Conservation (phyloP, 1,140 invertebrate species). For the Drosophila navojoa region DNA sequence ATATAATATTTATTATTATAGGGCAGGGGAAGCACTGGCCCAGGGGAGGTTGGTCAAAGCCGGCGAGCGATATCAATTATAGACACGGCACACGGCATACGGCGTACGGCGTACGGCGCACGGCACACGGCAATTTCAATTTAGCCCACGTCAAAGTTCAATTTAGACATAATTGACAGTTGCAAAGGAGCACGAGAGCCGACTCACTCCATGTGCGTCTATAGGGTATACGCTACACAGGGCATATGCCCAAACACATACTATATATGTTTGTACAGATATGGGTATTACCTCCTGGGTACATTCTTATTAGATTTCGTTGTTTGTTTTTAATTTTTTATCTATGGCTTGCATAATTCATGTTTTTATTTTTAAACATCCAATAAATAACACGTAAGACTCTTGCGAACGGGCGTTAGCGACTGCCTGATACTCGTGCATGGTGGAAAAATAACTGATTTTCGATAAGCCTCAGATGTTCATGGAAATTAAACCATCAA, state of each 20-base stretch:
- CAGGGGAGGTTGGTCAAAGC: background rate
- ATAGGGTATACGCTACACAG: no score
- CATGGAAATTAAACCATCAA: no score
- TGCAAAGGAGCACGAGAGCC: background rate
- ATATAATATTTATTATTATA: background rate
- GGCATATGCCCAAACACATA: background rate
- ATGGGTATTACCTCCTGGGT: background rate
- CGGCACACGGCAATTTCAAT: conserved; percentile 33
- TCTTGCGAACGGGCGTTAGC: no score
- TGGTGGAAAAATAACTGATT: no score
- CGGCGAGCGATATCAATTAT: conserved; percentile 42
- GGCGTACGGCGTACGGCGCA: conserved; percentile 15
- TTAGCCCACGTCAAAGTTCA: conserved; percentile 68
- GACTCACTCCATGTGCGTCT: background rate
- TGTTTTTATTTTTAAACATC: conserved; percentile 75
- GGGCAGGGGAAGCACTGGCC: background rate
- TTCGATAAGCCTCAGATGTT: no score
- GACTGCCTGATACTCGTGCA: no score
- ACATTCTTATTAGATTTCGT: conserved; percentile 5
- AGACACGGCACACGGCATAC: conserved; percentile 33
- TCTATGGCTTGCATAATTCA: conserved; percentile 61
- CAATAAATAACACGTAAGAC: conserved; percentile 30
- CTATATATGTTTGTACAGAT: background rate
- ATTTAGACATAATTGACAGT: conserved; percentile 75
- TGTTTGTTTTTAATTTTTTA: conserved; percentile 42